Evolutionary conservation across 2,888 invertebrate species (phyloP), one percentile per base, ranked within the genome.

Genomic region (Microchrysa polita): DNA sequence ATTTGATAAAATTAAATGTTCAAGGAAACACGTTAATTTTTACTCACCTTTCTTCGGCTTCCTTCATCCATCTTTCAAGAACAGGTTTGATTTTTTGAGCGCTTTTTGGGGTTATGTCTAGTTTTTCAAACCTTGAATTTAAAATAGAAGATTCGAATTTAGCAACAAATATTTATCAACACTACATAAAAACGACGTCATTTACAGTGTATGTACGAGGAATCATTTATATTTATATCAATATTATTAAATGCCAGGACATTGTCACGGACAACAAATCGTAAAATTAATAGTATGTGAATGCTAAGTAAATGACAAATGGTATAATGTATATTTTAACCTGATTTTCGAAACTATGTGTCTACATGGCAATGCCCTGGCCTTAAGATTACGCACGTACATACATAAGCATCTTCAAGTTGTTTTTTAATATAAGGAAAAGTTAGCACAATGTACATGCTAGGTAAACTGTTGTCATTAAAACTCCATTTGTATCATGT

Each of bases 51-150:
- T 97, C 96, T 88, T 98, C 97, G 72, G 97, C 97, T 87, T 98
- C 97, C 86, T 94, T 94, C 97, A 98, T 97, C 98, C 98, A 98
- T 86, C 94, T 91, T 87, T 98, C 98, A 84, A 98, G 90, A 81
- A 98, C 98, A 79, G 98, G 98, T 87, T 97, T 97, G 85, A 98
- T 98, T 90, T 98, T 98, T 89, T 97, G 96, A 82, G 98, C 98
- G 89, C 97, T 97, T 89, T 98, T 97, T 84, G 98, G 98, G 83
- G 98, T 98, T 83, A 98, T 98, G 88, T 98, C 98, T 88, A 98
- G 89, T 89, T 98, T 98, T 89, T 98, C 98, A 90, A 98, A 98
- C 93, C 96, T 96, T 48, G 61, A 60, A 65, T 75, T 72, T 75
- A 53, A 67, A 74, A 20, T 55, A 40, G 16, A 40, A 61, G 40